Conservation (phyloP, 1,140 invertebrate species). For the Caenorhabditis brenneri region DNA sequence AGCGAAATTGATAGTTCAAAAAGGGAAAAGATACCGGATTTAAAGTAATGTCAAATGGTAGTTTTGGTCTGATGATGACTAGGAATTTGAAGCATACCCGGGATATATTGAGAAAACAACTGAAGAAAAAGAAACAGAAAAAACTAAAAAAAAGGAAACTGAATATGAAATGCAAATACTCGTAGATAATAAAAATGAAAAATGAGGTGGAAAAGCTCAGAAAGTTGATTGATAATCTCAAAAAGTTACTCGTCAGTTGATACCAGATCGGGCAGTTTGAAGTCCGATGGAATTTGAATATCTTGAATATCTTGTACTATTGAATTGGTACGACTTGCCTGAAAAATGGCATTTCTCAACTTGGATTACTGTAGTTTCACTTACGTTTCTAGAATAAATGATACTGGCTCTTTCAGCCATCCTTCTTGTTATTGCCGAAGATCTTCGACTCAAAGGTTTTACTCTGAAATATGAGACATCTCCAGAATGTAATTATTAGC, state of each 20-base stretch:
- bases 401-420: slow-evolving; percentile 5
- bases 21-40: background rate
- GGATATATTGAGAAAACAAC: background rate
- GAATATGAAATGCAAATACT: background rate
- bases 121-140: background rate
- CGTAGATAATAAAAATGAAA: background rate
- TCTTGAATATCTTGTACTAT: slow-evolving; percentile 41
- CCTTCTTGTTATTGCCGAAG: slow-evolving; percentile 8
- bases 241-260: slow-evolving; percentile 11
- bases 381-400: slow-evolving; percentile 27
- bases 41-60: background rate
- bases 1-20: background rate
- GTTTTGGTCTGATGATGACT: slow-evolving; percentile 42
- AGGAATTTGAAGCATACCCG: slow-evolving; percentile 19
- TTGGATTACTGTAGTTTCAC: background rate
- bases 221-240: background rate
- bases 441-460: slow-evolving; percentile 13
- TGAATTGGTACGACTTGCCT: slow-evolving; percentile 37
- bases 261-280: slow-evolving; percentile 34
- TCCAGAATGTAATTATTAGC: background rate
- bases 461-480: background rate
- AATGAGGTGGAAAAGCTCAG: background rate
- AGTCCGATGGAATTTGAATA: slow-evolving; percentile 41
- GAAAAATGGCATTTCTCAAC: background rate
- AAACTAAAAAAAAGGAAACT: background rate